phyloP scores from a whole-genome alignment of 2,888 invertebrate genomes.

The Oithona nana region DNA sequence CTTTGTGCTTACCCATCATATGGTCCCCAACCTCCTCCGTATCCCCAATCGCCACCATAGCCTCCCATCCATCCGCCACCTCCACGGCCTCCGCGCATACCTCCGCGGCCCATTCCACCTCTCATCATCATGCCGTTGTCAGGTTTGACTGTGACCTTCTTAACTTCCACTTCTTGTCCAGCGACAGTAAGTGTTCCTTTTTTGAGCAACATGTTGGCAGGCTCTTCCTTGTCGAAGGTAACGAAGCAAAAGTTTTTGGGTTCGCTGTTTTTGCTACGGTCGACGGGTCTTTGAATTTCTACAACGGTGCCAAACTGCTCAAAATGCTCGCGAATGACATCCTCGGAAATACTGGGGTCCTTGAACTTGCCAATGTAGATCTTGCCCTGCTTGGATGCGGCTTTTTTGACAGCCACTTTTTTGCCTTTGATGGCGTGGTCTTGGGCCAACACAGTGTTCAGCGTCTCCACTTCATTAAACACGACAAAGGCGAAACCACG shows the following conservation, averaged over 20 bases:
- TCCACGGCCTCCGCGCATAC: neutral
- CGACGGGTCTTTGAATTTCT: conserved; percentile 12
- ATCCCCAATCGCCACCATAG: conserved; percentile 1
- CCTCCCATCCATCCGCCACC: neutral
- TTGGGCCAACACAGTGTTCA: neutral
- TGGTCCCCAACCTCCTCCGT: conserved; percentile 10
- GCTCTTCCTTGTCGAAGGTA: conserved; percentile 13
- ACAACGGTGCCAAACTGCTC: conserved; percentile 9
- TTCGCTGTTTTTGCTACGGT: conserved; percentile 7
- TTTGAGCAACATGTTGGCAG: conserved; percentile 7
- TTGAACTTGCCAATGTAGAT: conserved; percentile 14
- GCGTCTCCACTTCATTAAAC: neutral
- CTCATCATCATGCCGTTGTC: neutral
- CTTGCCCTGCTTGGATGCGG: conserved; percentile 14
- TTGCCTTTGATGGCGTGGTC: conserved; percentile 6
- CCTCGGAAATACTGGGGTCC: conserved; percentile 6
- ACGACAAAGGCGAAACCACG: conserved; percentile 13
- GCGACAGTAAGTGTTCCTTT: neutral
- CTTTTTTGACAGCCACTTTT: conserved; percentile 14
- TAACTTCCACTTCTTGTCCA: conserved; percentile 10
- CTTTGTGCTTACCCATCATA: conserved; percentile 12
- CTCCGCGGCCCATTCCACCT: neutral
- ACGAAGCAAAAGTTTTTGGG: conserved; percentile 17
- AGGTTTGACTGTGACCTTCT: conserved; percentile 10
- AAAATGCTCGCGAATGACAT: conserved; percentile 8